These are phyloP conservation scores for Idaea straminata DNA, from an alignment of 2,888 invertebrate species.

Conservation along the genomic window DNA sequence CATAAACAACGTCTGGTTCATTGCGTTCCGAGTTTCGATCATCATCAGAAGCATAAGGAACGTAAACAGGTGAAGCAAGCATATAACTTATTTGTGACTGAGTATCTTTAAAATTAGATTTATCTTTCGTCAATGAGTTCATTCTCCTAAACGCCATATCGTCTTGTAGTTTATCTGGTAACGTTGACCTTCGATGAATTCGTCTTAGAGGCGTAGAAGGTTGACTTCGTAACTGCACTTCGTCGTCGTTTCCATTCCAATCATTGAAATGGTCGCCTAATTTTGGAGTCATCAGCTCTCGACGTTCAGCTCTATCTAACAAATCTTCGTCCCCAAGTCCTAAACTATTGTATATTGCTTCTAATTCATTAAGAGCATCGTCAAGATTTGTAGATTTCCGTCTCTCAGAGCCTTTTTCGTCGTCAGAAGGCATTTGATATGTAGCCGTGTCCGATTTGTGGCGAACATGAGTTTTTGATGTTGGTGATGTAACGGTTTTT, in stretches of 20 bases:
- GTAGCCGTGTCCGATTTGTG: slow-evolving; percentile 72
- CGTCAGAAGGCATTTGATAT: slow-evolving; percentile 68
- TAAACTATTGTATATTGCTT: slow-evolving; percentile 94
- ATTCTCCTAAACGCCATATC: slow-evolving; percentile 90
- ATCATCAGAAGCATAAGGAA: slow-evolving; percentile 71
- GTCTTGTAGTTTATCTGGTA: slow-evolving; percentile 85
- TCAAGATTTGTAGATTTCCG: slow-evolving; percentile 89
- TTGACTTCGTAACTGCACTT: slow-evolving; percentile 69
- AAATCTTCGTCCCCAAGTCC: slow-evolving; percentile 91
- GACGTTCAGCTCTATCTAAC: slow-evolving; percentile 87
- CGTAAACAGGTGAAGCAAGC: slow-evolving; percentile 84
- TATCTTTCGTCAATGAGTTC: slow-evolving; percentile 79
- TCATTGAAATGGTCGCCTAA: slow-evolving; percentile 71
- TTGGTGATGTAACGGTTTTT: slow-evolving; percentile 55
- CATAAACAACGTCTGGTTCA: slow-evolving; percentile 90
- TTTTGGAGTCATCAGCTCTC: slow-evolving; percentile 82
- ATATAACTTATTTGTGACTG: slow-evolving; percentile 83
- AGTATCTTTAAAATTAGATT: slow-evolving; percentile 58
- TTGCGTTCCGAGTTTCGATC: slow-evolving; percentile 80
- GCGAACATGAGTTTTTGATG: slow-evolving; percentile 62
- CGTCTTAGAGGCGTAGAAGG: slow-evolving; percentile 69
- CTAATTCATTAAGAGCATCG: slow-evolving; percentile 93
- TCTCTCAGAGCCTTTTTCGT: slow-evolving; percentile 72
- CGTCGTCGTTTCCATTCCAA: slow-evolving; percentile 76
- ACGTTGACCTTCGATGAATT: slow-evolving; percentile 66